Conservation (phyloP, 2,888 invertebrate species). For the Hirtodrosophila histrioides region DNA sequence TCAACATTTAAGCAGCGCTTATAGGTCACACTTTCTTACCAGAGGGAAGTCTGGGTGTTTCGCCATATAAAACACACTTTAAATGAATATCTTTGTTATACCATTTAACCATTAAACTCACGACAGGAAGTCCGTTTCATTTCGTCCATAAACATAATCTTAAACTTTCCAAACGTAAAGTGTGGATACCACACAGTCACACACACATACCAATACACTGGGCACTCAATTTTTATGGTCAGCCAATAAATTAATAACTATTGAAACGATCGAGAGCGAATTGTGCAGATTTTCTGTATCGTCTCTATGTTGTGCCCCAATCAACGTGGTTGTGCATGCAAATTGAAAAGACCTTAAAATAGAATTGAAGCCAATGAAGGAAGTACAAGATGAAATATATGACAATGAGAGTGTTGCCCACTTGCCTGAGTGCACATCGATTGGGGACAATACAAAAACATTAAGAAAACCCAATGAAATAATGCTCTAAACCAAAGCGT, state of each 20-base stretch:
- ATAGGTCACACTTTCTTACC: conserved; percentile 39
- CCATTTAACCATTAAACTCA: conserved; percentile 33
- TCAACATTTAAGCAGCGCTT: neutral
- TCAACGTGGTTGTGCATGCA: conserved; percentile 64
- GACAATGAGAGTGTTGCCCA: conserved; percentile 35
- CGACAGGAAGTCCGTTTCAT: conserved; percentile 52
- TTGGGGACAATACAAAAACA: conserved; percentile 51
- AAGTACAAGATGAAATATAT: conserved; percentile 44
- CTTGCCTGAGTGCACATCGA: conserved; percentile 62
- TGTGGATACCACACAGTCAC: conserved; percentile 2
- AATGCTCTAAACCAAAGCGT: neutral
- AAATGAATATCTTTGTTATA: conserved; percentile 52
- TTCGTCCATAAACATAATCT: conserved; percentile 23
- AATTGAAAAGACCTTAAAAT: conserved; percentile 82
- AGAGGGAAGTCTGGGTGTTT: conserved; percentile 12
- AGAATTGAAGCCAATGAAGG: conserved; percentile 72
- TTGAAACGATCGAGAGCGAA: conserved; percentile 44
- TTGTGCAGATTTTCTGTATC: conserved; percentile 49
- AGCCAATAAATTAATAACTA: conserved; percentile 66
- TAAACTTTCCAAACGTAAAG: conserved; percentile 42
- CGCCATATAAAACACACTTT: conserved; percentile 3
- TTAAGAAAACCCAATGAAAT: neutral
- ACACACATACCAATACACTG: conserved; percentile 28
- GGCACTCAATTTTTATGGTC: conserved; percentile 48
- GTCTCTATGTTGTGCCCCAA: conserved; percentile 34